A percentile compares a stretch with the other conserved stretches of the same genome.
Conservation (phyloP, 1,140 invertebrate genomes). For the Wiebesia pumilae region DNA sequence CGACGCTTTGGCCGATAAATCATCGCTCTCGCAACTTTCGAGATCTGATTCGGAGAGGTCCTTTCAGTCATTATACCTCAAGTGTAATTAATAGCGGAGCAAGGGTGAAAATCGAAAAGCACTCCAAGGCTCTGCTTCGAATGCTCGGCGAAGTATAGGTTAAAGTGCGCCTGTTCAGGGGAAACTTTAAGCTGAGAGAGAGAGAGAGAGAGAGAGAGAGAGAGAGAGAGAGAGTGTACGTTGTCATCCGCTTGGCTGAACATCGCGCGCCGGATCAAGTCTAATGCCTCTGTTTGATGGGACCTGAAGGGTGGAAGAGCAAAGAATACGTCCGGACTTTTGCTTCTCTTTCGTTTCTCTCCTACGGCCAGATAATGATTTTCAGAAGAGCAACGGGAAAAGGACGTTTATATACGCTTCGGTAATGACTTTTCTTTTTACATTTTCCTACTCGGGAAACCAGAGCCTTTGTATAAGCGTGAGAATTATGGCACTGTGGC, state of each 20-base stretch:
- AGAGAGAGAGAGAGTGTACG: constrained; percentile 61
- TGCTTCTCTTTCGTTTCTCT: background rate
- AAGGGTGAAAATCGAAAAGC: constrained; percentile 46
- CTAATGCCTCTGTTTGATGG: constrained; percentile 75
- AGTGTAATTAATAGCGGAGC: constrained; percentile 42
- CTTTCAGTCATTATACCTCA: constrained; percentile 24
- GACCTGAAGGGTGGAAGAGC: constrained; percentile 45
- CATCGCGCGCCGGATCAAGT: constrained; percentile 73
- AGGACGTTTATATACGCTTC: constrained; percentile 36
- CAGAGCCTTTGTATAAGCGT: background rate
- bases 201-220: constrained; percentile 14
- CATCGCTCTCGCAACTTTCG: constrained; percentile 11
- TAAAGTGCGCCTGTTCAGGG: constrained; percentile 50
- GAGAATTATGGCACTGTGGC: background rate
- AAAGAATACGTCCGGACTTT: background rate
- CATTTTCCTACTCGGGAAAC: background rate
- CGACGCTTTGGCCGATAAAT: constrained; percentile 23
- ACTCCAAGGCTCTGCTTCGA: constrained; percentile 2
- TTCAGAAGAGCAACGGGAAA: background rate
- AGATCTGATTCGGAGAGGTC: constrained; percentile 39
- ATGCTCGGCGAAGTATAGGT: constrained; percentile 5
- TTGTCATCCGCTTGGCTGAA: constrained; percentile 75
- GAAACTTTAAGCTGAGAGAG: constrained; percentile 61
- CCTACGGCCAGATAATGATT: constrained; percentile 14
- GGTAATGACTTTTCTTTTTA: constrained; percentile 22